These are phyloP conservation scores for Oryzias sinensis DNA, from an alignment of 2,797 vertebrate genomes.

Conservation along the genomic window DNA sequence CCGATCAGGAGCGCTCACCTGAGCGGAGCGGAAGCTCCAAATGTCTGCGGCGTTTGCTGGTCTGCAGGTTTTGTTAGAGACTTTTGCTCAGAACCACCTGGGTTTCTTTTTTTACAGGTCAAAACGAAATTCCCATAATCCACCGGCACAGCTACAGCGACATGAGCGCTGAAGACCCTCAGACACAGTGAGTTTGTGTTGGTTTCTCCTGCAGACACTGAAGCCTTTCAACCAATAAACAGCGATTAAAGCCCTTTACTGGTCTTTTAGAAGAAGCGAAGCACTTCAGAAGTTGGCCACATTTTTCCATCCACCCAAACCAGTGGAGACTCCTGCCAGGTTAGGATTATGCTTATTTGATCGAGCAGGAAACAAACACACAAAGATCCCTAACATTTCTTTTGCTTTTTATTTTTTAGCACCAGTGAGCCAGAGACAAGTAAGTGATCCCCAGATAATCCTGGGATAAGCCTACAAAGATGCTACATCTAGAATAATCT, in stretches of 20 bases:
- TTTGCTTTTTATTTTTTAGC: constrained; percentile 17
- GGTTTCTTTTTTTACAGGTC: constrained; percentile 34
- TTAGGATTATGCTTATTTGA: constrained; percentile 30
- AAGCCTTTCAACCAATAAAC: neutral
- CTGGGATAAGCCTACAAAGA: too few relatives aligned
- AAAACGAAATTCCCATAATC: constrained; percentile 40
- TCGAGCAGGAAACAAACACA: neutral
- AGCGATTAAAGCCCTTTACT: neutral
- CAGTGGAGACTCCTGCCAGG: constrained; percentile 44
- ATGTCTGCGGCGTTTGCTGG: too few relatives aligned
- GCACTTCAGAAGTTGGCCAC: constrained; percentile 78
- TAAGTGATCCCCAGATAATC: constrained; percentile 43
- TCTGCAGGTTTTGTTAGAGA: neutral
- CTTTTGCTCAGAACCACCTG: neutral
- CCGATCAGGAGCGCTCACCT: too few relatives aligned
- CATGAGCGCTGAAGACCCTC: constrained; percentile 22
- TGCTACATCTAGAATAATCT: too few relatives aligned
- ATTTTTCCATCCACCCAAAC: constrained; percentile 71
- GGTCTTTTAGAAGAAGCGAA: constrained; percentile 58
- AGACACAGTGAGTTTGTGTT: constrained; percentile 56
- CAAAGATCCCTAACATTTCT: constrained; percentile 5
- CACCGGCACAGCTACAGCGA: constrained; percentile 68
- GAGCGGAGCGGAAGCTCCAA: too few relatives aligned
- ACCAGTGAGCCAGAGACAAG: constrained; percentile 39
- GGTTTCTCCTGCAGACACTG: neutral